Evolutionary conservation across 2,888 invertebrate genomes (phyloP).

Genomic region (Phytoseiulus persimilis): DNA sequence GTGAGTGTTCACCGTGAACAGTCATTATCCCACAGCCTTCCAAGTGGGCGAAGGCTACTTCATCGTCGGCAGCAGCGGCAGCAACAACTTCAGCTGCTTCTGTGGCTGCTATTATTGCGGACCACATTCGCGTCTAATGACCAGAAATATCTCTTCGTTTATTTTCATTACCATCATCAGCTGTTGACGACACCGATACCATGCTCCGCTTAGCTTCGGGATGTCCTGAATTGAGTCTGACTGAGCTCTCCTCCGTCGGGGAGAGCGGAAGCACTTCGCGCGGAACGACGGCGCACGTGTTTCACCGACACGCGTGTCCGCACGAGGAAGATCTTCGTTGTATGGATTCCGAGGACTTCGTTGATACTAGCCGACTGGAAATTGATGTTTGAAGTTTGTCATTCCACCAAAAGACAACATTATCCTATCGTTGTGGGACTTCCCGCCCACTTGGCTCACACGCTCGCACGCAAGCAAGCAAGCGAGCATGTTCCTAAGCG

Average conservation of each 20-base stretch:
- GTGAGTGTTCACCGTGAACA: background rate
- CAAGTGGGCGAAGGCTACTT: conserved; percentile 5
- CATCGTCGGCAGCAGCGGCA: background rate
- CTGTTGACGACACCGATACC: background rate
- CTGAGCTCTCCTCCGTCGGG: too few species aligned
- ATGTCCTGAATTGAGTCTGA: too few species aligned
- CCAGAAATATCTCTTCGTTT: conserved; percentile 5
- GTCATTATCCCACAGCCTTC: background rate
- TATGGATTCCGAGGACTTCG: background rate
- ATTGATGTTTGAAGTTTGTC: background rate
- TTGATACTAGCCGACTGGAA: background rate
- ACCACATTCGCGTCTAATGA: background rate
- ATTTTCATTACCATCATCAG: background rate
- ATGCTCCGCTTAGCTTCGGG: too few species aligned
- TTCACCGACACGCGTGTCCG: too few species aligned
- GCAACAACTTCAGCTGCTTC: background rate
- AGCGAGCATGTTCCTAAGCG: background rate
- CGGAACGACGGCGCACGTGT: too few species aligned
- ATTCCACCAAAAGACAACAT: background rate
- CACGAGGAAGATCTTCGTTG: background rate
- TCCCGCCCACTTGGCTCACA: background rate
- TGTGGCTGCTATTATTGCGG: background rate
- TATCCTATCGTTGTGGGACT: background rate
- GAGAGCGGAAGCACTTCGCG: too few species aligned
- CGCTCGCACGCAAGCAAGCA: background rate